Evolutionary conservation across 2,797 vertebrate species (phyloP).

Genomic region (Pyrocephalus nanus): DNA sequence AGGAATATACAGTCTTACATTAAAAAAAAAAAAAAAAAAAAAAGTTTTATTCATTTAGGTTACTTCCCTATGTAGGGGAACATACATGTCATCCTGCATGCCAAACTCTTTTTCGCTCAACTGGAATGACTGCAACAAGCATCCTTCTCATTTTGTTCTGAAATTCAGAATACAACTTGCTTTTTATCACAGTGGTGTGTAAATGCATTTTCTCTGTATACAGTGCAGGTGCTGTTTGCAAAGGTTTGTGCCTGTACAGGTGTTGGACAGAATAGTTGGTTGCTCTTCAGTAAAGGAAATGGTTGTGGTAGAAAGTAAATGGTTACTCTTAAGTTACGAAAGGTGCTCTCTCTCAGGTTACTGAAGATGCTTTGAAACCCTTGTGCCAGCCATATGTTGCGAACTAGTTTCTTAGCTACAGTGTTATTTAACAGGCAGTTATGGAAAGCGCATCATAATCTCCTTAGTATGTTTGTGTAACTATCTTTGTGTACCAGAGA

Average conservation of each 20-base stretch:
- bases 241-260: background rate
- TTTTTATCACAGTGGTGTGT: background rate
- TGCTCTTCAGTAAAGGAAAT: background rate
- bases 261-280: background rate
- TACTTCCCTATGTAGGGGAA: background rate
- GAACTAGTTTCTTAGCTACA: background rate
- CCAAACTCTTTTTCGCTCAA: background rate
- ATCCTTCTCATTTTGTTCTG: background rate
- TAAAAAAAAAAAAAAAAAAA: background rate
- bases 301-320: background rate
- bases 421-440: background rate
- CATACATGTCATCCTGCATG: background rate
- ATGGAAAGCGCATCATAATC: background rate
- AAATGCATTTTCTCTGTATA: background rate
- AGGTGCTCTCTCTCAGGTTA: background rate
- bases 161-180: background rate
- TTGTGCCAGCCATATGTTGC: background rate
- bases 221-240: background rate
- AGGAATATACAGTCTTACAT: background rate
- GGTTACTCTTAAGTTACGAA: background rate
- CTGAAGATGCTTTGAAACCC: background rate
- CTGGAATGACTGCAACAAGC: background rate
- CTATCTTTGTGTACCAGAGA: background rate
- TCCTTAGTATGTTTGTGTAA: background rate
- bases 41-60: background rate